Conservation (phyloP, 2,888 invertebrate species). For the Flexamia atlantica region DNA sequence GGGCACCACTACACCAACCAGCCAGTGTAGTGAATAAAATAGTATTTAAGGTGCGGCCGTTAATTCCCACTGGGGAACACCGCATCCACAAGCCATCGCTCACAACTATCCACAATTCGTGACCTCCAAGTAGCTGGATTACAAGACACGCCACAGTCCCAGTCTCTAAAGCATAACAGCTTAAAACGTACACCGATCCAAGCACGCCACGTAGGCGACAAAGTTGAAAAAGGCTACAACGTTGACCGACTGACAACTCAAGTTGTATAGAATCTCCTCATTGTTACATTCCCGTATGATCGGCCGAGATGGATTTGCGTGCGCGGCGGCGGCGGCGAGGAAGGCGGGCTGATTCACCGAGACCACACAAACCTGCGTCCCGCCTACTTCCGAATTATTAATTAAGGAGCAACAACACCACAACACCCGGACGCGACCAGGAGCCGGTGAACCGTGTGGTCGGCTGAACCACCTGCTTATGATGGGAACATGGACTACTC, state of each 20-base stretch:
- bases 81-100: too few species aligned
- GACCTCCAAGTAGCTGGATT: too few species aligned
- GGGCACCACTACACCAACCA: too few species aligned
- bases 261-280: not conserved
- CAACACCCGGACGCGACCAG: not conserved
- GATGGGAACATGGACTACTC: too few species aligned
- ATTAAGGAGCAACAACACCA: not conserved
- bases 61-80: too few species aligned
- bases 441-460: not conserved
- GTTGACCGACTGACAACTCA: not conserved
- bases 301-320: conserved; percentile 24
- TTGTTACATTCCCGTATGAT: conserved; percentile 38
- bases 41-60: too few species aligned
- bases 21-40: too few species aligned
- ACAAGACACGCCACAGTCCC: too few species aligned
- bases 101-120: too few species aligned
- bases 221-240: not conserved
- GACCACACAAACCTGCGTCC: not conserved
- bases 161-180: too few species aligned
- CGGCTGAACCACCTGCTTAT: not conserved
- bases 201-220: not conserved
- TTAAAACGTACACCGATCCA: too few species aligned
- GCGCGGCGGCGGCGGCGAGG: not conserved
- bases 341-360: not conserved
- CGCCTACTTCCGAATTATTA: conserved; percentile 10